Percentiles rank a stretch among this genome's conserved stretches.
These are phyloP conservation scores for Eurosta solidaginis DNA, from an alignment of 1,140 invertebrate genomes.

Conservation along the genomic window DNA sequence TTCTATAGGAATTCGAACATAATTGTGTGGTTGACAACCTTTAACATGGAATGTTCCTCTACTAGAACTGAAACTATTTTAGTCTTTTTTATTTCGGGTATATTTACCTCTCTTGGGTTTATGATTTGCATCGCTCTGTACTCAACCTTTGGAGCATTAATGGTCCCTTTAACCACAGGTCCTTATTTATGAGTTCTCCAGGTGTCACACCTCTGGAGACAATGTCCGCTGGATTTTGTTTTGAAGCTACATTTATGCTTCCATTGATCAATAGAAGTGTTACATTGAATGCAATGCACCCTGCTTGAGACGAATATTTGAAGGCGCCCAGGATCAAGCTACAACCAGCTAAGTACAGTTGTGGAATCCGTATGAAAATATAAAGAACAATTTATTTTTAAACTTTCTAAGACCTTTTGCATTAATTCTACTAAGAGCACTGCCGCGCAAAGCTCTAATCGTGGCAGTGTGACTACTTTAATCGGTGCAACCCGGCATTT, in stretches of 20 bases:
- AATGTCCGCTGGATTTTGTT: not conserved
- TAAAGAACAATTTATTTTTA: not conserved
- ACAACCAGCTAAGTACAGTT: not conserved
- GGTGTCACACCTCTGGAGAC: not conserved
- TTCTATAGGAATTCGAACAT: not conserved
- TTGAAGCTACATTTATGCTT: not conserved
- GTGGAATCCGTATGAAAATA: not conserved
- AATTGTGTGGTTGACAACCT: not conserved
- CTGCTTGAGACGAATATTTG: no score
- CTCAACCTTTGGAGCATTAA: not conserved
- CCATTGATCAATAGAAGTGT: no score
- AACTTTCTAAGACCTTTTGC: not conserved
- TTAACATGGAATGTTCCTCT: not conserved
- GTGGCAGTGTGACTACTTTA: not conserved
- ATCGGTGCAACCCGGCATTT: not conserved
- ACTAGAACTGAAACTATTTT: not conserved
- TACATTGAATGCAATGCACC: no score
- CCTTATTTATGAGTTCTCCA: not conserved
- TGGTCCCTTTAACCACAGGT: not conserved
- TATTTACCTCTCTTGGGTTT: not conserved
- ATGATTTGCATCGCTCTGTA: not conserved
- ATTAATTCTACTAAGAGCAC: no score
- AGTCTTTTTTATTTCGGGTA: not conserved
- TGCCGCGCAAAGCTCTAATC: no score
- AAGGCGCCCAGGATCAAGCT: not conserved